These are phyloP conservation scores for Lepus americanus DNA, from an alignment of 2,113 vertebrate species.

Conservation along the genomic window DNA sequence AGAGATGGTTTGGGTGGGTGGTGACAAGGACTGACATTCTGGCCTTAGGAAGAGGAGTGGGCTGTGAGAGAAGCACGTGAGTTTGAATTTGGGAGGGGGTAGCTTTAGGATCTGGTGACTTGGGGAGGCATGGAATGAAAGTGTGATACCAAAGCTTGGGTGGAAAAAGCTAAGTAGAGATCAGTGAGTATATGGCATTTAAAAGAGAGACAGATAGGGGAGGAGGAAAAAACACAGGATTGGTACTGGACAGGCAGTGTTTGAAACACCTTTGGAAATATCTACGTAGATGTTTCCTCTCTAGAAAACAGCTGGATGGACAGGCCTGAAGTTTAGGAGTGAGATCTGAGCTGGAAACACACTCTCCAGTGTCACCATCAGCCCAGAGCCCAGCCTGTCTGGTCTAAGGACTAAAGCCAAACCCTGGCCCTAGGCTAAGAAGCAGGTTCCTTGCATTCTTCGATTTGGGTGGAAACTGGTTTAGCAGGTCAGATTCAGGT, in stretches of 20 bases:
- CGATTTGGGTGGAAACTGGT: slow-evolving; percentile 76
- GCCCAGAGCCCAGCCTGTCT: slow-evolving; percentile 23
- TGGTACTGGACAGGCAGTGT: neutral
- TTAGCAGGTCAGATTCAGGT: slow-evolving; percentile 70
- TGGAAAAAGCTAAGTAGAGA: neutral
- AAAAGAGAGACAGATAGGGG: neutral
- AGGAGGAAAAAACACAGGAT: neutral
- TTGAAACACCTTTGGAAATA: neutral
- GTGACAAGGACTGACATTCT: neutral
- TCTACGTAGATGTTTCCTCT: neutral
- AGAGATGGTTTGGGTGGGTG: neutral
- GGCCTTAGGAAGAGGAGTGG: neutral
- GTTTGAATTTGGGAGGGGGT: neutral
- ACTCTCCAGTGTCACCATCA: slow-evolving; percentile 45
- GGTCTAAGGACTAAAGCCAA: slow-evolving; percentile 54
- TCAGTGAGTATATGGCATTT: neutral
- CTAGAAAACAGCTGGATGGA: slow-evolving; percentile 8
- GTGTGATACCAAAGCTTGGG: neutral
- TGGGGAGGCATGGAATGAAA: neutral
- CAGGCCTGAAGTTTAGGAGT: neutral
- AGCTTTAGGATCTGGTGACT: neutral
- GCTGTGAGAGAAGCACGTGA: neutral
- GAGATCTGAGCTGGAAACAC: neutral
- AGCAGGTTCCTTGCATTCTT: slow-evolving; percentile 71
- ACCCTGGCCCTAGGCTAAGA: slow-evolving; percentile 68